Percentiles rank a stretch among this genome's conserved stretches.
These are phyloP conservation scores for Linnaemya tessellans DNA, from an alignment of 2,888 invertebrate species.

Conservation along the genomic window DNA sequence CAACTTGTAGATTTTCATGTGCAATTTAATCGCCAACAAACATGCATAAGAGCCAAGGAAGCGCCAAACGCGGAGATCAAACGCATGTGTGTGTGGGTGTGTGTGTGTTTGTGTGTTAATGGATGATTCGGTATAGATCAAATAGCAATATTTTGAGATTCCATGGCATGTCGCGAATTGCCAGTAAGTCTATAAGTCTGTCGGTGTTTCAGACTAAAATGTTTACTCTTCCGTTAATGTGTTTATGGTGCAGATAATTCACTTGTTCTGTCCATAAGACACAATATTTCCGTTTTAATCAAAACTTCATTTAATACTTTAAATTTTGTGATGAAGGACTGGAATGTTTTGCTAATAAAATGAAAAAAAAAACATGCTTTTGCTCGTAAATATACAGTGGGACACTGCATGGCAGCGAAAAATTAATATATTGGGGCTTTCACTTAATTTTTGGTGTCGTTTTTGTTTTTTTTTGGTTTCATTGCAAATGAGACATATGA, in stretches of 20 bases:
- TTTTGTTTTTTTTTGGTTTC: too few relatives aligned
- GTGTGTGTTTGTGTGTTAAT: background rate
- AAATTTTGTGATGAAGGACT: conserved; percentile 1
- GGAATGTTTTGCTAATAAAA: conserved; percentile 5
- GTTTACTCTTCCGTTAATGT: conserved; percentile 61
- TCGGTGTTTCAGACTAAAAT: conserved; percentile 63
- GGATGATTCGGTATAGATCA: conserved; percentile 79
- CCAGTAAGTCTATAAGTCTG: conserved; percentile 74
- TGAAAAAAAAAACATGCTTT: background rate
- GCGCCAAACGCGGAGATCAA: conserved; percentile 55
- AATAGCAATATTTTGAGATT: conserved; percentile 78
- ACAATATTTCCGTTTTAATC: conserved; percentile 75
- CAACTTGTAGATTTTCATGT: conserved; percentile 50
- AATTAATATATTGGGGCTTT: too few relatives aligned
- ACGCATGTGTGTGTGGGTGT: background rate
- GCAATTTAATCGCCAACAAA: conserved; percentile 63
- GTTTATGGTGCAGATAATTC: conserved; percentile 57
- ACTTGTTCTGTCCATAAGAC: conserved; percentile 47
- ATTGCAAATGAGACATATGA: too few relatives aligned
- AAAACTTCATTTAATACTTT: conserved; percentile 4
- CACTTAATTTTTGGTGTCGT: too few relatives aligned
- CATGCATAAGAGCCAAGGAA: conserved; percentile 59
- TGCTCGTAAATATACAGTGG: too few relatives aligned
- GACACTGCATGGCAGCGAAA: too few relatives aligned
- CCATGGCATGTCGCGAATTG: conserved; percentile 81